Base-by-base conservation (phyloP, 2,888 invertebrate species). In the Neoscelio sp. region DNA sequence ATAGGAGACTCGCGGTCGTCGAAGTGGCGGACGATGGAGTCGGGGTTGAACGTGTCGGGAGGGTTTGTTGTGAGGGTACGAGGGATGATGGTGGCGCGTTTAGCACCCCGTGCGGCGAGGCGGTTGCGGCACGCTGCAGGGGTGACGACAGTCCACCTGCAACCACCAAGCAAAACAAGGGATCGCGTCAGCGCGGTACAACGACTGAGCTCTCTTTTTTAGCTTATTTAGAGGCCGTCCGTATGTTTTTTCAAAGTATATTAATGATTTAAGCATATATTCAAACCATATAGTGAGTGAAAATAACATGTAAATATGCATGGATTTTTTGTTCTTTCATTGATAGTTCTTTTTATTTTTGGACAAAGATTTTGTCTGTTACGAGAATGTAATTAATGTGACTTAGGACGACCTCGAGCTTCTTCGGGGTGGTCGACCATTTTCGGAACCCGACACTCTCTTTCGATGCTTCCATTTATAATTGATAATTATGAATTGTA, bases 91-190 rank as follows among this genome's bases (percentile, higher is more conserved):
- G 86, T 85, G 87, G 87, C 77, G 83, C 79, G 80, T 73, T 83
- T 70, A 82, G 82, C 81, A 80, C 82, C 83, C 87, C 88, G 87
- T 89, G 89, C 84, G 90, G 90, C 83, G 90, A 90, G 84, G 90
- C 89, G 86, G 89, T 89, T 82, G 89, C 88, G 89, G 89, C 89
- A 86, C 90, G 90, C 86, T 90, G 90, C 89, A 90, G 89, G 89
- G 90, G 90, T 86, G 90, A 90, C 87, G 90, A 89, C 85, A 90
- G 86, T 89, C 90, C 90, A 90, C 90, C 90, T 90, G 90, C 89
- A 89, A 89, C 88, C 88, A 89, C 90, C 87, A 89, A 89, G 87
- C 82, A 86, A 87, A 84, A 87, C 87, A 88, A 85, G 85, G 86
- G 85, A 80, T 83, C 86, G 86, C 85, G 85, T 86, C 83, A 87